Evolutionary conservation across 1,140 invertebrate genomes (phyloP).

Genomic region (Lithobius niger): DNA sequence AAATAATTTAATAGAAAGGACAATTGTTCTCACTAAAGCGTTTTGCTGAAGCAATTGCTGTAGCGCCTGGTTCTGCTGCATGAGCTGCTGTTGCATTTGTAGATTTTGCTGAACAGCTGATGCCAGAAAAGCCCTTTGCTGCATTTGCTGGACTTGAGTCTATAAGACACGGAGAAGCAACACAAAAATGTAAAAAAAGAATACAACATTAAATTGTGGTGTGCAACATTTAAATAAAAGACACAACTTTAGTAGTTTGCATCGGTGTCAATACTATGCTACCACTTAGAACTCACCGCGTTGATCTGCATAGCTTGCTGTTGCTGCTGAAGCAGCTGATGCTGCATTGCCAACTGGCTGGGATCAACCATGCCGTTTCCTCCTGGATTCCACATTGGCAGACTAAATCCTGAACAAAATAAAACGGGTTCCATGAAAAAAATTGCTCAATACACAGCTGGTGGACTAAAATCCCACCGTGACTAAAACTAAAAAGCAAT

Average conservation of each 20-base stretch:
- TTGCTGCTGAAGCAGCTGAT: constrained; percentile 21
- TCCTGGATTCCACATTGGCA: constrained; percentile 4
- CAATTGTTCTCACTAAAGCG: not conserved
- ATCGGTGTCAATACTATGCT: too few relatives aligned
- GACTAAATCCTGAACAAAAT: constrained; percentile 12
- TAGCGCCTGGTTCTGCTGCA: constrained; percentile 83
- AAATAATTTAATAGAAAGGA: too few relatives aligned
- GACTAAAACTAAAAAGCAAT: not conserved
- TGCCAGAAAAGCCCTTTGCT: constrained; percentile 77
- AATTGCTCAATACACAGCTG: too few relatives aligned
- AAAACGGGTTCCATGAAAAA: too few relatives aligned
- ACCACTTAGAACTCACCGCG: constrained; percentile 5
- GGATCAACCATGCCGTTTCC: constrained; percentile 2
- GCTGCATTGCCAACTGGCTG: constrained; percentile 3
- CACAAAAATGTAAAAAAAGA: constrained; percentile 1
- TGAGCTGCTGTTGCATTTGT: constrained; percentile 82
- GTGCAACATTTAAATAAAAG: too few relatives aligned
- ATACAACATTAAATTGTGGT: too few relatives aligned
- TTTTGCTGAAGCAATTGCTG: constrained; percentile 61
- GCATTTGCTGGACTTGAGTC: constrained; percentile 47
- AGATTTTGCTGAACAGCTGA: constrained; percentile 90
- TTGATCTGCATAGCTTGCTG: constrained; percentile 18
- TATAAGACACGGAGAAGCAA: not conserved
- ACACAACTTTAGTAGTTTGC: too few relatives aligned
- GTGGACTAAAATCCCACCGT: too few relatives aligned